Evolutionary conservation across 2,113 vertebrate genomes (phyloP), one percentile per base, ranked within the genome.

Genomic region (Gymnogyps californianus): DNA sequence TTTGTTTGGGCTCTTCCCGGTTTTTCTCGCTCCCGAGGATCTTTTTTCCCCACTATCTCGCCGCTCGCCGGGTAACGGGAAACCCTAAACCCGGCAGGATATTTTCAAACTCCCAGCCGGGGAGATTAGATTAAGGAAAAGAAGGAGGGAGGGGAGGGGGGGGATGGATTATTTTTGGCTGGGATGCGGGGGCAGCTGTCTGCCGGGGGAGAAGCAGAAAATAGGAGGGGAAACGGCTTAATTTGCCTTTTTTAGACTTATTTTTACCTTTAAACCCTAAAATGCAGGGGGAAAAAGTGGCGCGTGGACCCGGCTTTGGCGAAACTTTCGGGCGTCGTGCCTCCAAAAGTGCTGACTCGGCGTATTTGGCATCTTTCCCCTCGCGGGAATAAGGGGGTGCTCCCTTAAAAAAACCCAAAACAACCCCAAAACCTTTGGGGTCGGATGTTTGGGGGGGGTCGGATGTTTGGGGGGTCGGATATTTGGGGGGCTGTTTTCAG

Each of bases 111-210:
- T 95, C 95, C 96, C 96, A 97, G 97, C 96, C 93, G 81, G 95
- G 94, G 96, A 97, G 98, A 98, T 98, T 98, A 98, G 96, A 98
- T 97, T 96, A 79, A 86, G 78, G 85, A 58, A 46, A 71, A 83
- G 32, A 24, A 10, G 24, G 26, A 12, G 3, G 40, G 18, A 36
- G 34, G 11, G 36, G n/a, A n/a, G 74, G 66, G 77, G 57, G 26
- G 70, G 87, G 46, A 28, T 64, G 91, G 98, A 98, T 98, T 98
- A 98, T 98, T 98, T 98, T 98, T 98, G 98, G 98, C 98, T 51
- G 95, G 97, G 98, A 97, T 97, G 97, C 44, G 87, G 97, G 96
- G 97, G 96, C 97, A 96, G 98, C 98, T 98, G 97, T 93, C 97
- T 97, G 87, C 86, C 1, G n/a, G 61, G 86, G 78, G 72, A 40